These are phyloP conservation scores for Drosophila grimshawi DNA, from an alignment of 1,140 invertebrate species.

Conservation along the genomic window DNA sequence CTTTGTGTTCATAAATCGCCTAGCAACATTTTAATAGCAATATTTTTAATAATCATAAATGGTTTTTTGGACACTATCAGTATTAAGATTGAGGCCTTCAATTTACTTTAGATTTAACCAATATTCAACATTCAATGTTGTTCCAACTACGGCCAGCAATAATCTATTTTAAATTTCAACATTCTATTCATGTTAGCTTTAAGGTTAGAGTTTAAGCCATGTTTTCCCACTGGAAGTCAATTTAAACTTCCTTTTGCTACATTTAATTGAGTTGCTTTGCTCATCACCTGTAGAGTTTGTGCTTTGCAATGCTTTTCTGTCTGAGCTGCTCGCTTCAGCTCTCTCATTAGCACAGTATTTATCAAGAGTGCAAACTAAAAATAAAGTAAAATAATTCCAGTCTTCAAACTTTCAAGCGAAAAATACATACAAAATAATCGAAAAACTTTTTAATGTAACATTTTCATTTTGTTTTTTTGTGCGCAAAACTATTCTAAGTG, in stretches of 20 bases:
- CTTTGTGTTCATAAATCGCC: background rate
- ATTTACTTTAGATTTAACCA: no score
- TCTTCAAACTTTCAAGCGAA: constrained; percentile 24
- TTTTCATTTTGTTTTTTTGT: constrained; percentile 21
- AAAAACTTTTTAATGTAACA: constrained; percentile 55
- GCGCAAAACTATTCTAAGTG: constrained; percentile 32
- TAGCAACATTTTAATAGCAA: no score
- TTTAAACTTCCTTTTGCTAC: constrained; percentile 13
- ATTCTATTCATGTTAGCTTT: background rate
- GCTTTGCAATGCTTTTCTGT: background rate
- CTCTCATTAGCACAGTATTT: constrained; percentile 43
- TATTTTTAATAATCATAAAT: no score
- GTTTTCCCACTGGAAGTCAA: background rate
- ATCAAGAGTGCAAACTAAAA: constrained; percentile 40
- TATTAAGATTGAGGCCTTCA: no score
- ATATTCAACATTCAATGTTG: no score
- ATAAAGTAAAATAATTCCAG: constrained; percentile 25
- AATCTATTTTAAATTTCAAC: no score
- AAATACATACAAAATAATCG: constrained; percentile 54
- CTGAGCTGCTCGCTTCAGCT: background rate
- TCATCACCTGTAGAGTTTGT: constrained; percentile 4
- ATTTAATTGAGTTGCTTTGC: constrained; percentile 30
- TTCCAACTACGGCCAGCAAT: no score
- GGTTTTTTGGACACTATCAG: no score
- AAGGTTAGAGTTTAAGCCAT: background rate